Evolutionary conservation across 2,888 invertebrate species (phyloP).

Genomic region (Synergus itoensis): DNA sequence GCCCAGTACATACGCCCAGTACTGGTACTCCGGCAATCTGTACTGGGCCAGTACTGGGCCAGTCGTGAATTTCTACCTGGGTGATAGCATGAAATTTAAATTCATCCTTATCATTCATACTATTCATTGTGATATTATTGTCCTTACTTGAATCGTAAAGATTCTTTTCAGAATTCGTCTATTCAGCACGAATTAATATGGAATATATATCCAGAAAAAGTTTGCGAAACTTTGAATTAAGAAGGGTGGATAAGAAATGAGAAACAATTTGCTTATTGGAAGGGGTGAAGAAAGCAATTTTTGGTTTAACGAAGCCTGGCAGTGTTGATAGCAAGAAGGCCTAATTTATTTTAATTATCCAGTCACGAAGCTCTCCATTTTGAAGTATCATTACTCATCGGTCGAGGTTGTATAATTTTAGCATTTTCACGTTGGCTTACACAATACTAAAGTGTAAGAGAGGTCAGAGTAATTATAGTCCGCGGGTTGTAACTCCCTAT

Average conservation of each 20-base stretch:
- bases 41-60: too few relatives aligned
- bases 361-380: conserved; percentile 33
- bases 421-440: conserved; percentile 53
- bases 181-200: too few relatives aligned
- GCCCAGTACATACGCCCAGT: too few relatives aligned
- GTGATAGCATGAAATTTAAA: not conserved
- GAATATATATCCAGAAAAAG: not conserved
- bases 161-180: too few relatives aligned
- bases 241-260: too few relatives aligned
- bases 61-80: too few relatives aligned
- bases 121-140: not conserved
- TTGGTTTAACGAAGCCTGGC: conserved; percentile 11
- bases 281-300: not conserved
- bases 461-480: conserved; percentile 63
- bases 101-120: not conserved
- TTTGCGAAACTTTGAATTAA: too few relatives aligned
- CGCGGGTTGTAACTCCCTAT: conserved; percentile 64
- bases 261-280: not conserved
- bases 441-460: conserved; percentile 61
- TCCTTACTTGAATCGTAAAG: too few relatives aligned
- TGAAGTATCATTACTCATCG: conserved; percentile 33
- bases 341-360: conserved; percentile 26
- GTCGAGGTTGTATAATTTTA: conserved; percentile 29
- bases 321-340: conserved; percentile 6
- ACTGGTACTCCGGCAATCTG: too few relatives aligned